Evolutionary conservation across 2,888 invertebrate species (phyloP).

Genomic region (Linnaemya vulpina): DNA sequence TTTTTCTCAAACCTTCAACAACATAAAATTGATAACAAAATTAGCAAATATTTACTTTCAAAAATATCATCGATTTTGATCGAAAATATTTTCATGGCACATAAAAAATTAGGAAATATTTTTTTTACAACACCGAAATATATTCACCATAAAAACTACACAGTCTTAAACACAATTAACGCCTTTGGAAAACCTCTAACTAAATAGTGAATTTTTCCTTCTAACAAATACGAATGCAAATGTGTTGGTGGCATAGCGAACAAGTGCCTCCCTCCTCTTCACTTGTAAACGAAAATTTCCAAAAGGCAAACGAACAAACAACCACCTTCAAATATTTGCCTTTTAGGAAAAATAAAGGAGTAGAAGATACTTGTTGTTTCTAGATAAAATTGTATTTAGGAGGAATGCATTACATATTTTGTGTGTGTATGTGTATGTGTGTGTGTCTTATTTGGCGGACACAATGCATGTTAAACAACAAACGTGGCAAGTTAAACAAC

Average conservation of each 20-base stretch:
- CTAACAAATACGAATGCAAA: conserved; percentile 60
- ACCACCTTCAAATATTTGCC: conserved; percentile 51
- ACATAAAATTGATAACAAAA: conserved; percentile 44
- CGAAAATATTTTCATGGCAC: conserved; percentile 16
- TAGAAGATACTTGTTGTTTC: conserved; percentile 11
- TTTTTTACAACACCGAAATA: neutral
- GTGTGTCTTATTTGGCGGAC: conserved; percentile 20
- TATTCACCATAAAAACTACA: neutral
- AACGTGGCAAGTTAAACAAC: conserved; percentile 53
- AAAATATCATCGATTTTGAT: conserved; percentile 8
- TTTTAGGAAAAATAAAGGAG: conserved; percentile 19
- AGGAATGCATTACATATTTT: neutral
- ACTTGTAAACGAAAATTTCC: conserved; percentile 31
- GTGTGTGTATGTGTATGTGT: neutral
- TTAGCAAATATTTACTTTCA: conserved; percentile 48
- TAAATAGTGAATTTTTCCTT: conserved; percentile 60
- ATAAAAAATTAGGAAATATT: conserved; percentile 13
- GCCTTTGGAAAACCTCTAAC: conserved; percentile 61
- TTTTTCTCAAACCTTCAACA: neutral
- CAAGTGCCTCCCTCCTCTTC: conserved; percentile 8
- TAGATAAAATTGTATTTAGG: neutral
- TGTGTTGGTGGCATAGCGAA: neutral
- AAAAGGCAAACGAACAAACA: conserved; percentile 58
- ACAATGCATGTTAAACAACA: conserved; percentile 27
- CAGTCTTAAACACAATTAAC: neutral